A percentile compares a stretch with the other conserved stretches of the same genome.
Evolutionary conservation across 2,888 invertebrate genomes (phyloP).

Genomic region (Elegia similella): DNA sequence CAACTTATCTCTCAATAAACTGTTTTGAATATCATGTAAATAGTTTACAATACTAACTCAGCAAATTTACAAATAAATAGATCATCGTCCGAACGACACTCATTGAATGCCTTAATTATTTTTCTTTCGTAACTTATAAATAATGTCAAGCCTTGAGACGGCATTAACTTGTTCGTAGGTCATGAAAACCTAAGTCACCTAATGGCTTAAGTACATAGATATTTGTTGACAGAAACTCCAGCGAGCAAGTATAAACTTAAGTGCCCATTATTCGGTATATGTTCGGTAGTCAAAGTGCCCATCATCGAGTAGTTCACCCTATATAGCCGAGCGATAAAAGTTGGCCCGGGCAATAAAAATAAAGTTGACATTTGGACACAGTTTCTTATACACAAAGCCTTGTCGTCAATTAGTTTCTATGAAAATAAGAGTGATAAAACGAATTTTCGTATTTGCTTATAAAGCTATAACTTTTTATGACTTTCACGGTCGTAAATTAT

Average conservation of each 20-base stretch:
- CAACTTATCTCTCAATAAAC: too few species aligned
- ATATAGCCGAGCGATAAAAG: neutral
- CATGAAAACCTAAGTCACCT: neutral
- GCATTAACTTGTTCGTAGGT: too few species aligned
- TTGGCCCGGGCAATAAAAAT: neutral
- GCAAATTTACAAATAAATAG: too few species aligned
- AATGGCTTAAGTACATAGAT: neutral
- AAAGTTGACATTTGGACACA: neutral
- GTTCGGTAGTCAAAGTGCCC: constrained; percentile 7
- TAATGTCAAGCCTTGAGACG: neutral
- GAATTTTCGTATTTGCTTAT: neutral
- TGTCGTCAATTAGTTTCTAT: neutral
- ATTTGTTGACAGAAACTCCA: constrained; percentile 1
- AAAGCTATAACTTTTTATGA: neutral
- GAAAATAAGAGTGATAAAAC: neutral
- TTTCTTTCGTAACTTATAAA: neutral
- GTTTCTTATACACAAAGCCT: neutral
- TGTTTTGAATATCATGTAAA: too few species aligned
- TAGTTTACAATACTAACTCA: too few species aligned
- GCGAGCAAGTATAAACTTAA: neutral
- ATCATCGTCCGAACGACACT: too few species aligned
- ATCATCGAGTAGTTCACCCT: constrained; percentile 1
- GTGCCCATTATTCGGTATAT: constrained; percentile 1
- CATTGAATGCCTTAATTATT: too few species aligned
- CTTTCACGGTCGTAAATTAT: neutral